These are phyloP conservation scores for Dysdera silvatica DNA, from an alignment of 1,140 invertebrate species.

Conservation along the genomic window DNA sequence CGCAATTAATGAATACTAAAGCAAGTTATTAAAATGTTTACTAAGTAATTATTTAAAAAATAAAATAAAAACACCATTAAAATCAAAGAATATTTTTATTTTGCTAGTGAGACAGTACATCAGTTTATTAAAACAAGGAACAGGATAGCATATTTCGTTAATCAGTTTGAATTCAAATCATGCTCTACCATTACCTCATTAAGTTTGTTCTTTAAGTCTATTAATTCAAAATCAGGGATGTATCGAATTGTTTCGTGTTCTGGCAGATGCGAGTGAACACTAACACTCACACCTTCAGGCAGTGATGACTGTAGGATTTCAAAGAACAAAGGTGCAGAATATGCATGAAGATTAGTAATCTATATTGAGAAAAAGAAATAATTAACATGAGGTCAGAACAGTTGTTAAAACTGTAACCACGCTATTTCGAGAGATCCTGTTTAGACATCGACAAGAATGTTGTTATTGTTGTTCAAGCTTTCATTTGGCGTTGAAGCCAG, in stretches of 20 bases:
- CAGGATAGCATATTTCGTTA: too few relatives aligned
- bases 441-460: not conserved
- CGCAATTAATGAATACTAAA: too few relatives aligned
- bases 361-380: slow-evolving; percentile 33
- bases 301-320: slow-evolving; percentile 59
- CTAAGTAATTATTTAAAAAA: too few relatives aligned
- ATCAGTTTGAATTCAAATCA: too few relatives aligned
- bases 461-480: too few relatives aligned
- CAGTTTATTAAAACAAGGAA: too few relatives aligned
- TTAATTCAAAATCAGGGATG: slow-evolving; percentile 66
- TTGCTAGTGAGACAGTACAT: too few relatives aligned
- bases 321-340: slow-evolving; percentile 54
- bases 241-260: slow-evolving; percentile 59
- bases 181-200: too few relatives aligned
- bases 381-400: not conserved
- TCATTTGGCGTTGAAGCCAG: too few relatives aligned
- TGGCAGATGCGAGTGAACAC: slow-evolving; percentile 52
- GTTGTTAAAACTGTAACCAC: not conserved
- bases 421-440: not conserved
- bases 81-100: too few relatives aligned
- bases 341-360: slow-evolving; percentile 53
- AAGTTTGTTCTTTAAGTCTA: slow-evolving; percentile 62
- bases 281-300: slow-evolving; percentile 64
- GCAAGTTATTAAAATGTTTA: too few relatives aligned
- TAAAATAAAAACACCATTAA: too few relatives aligned